Percentiles rank a stretch among this genome's conserved stretches.
Conservation (phyloP, 2,797 vertebrate genomes). For the Eleutherodactylus coqui region DNA sequence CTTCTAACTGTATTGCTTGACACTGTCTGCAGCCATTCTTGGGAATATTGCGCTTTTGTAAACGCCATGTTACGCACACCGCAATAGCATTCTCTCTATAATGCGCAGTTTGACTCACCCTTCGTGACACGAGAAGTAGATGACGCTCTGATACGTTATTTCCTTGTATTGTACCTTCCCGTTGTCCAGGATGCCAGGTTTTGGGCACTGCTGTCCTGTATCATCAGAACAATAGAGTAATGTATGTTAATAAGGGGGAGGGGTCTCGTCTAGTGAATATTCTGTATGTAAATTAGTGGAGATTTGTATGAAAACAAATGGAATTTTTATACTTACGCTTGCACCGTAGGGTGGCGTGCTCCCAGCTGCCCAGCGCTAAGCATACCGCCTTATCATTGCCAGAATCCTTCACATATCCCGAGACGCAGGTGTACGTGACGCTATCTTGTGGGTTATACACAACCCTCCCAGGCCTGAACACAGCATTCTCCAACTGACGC, state of each 20-base stretch:
- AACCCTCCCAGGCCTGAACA: constrained; percentile 67
- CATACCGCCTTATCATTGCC: constrained; percentile 75
- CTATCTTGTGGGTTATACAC: constrained; percentile 80
- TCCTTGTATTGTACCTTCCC: constrained; percentile 74
- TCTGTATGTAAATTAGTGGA: not conserved
- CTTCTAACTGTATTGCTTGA: no score
- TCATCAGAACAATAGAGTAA: not conserved
- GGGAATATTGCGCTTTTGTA: no score
- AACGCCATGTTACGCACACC: no score
- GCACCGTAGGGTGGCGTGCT: constrained; percentile 77
- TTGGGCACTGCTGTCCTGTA: constrained; percentile 81
- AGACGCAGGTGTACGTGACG: constrained; percentile 76
- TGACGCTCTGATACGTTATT: constrained; percentile 75
- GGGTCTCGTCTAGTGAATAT: no score
- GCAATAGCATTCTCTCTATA: no score
- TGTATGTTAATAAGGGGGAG: not conserved
- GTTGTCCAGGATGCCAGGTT: constrained; percentile 75
- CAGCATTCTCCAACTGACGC: constrained; percentile 72
- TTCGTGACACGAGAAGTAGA: constrained; percentile 82
- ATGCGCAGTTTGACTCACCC: constrained; percentile 78
- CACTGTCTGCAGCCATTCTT: no score
- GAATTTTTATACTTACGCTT: constrained; percentile 77
- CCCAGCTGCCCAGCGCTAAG: constrained; percentile 77
- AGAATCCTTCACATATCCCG: constrained; percentile 73
- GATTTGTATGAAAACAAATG: not conserved